Conservation (phyloP, 2,113 vertebrate genomes). For the Cyprinodon brontotheroides region DNA sequence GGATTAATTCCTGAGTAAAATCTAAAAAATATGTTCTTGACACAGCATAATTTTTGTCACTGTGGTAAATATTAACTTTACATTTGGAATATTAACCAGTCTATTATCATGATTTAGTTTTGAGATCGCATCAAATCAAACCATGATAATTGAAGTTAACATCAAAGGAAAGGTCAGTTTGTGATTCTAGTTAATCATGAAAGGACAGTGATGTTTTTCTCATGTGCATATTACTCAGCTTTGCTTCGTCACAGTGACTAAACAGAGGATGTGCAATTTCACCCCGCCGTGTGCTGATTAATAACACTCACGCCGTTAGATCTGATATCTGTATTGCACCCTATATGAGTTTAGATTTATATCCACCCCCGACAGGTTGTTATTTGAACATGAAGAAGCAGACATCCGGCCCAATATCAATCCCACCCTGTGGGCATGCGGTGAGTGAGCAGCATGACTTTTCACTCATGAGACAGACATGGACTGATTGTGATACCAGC, state of each 20-base stretch:
- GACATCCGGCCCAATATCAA: slow-evolving; percentile 4
- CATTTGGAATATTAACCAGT: neutral
- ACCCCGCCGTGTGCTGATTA: neutral
- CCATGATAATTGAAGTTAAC: neutral
- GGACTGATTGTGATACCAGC: neutral
- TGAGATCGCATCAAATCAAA: neutral
- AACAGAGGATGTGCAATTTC: neutral
- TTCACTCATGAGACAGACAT: neutral
- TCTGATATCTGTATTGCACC: neutral
- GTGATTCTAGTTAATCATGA: neutral
- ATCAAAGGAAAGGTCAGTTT: neutral
- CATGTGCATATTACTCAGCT: neutral
- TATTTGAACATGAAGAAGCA: neutral
- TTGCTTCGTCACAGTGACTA: neutral
- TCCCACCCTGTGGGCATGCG: neutral
- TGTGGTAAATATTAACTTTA: neutral
- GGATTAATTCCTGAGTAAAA: neutral
- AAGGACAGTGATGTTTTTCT: neutral
- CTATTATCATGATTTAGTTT: neutral
- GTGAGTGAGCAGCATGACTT: neutral
- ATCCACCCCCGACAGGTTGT: neutral
- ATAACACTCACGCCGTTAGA: neutral
- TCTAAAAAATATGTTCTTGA: neutral
- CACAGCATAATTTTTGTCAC: neutral
- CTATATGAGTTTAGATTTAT: neutral